Evolutionary conservation across 2,113 vertebrate species (phyloP).

Genomic region (Pipa parva): DNA sequence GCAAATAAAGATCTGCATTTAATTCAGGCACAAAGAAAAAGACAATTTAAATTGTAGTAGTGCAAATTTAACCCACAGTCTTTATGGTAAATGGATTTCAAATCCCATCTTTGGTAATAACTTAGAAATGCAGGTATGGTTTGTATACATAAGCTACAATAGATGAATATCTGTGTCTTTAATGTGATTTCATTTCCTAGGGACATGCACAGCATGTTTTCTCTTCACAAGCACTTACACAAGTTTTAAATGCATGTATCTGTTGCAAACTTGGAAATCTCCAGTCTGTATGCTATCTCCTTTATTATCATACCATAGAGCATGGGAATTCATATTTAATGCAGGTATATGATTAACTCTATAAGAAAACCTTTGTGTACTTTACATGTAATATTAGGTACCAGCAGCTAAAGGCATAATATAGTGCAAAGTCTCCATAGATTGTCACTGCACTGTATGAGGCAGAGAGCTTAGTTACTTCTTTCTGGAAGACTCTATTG

Average conservation of each 20-base stretch:
- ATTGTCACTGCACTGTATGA: not conserved
- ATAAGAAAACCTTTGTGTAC: too few species aligned
- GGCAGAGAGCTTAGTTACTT: not conserved
- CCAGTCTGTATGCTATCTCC: constrained; percentile 5
- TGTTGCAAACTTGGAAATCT: too few species aligned
- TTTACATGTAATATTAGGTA: not conserved
- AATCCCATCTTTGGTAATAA: constrained; percentile 25
- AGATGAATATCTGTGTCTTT: not conserved
- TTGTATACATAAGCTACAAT: not conserved
- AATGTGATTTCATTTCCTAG: not conserved
- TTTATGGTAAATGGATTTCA: not conserved
- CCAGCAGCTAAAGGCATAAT: not conserved
- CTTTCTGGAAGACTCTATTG: not conserved
- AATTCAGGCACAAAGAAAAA: constrained; percentile 49
- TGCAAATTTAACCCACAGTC: constrained; percentile 39
- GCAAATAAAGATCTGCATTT: constrained; percentile 19
- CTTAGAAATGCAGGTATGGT: not conserved
- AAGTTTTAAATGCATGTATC: too few species aligned
- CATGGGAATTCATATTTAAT: too few species aligned
- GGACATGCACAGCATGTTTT: constrained; percentile 20
- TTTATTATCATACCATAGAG: not conserved
- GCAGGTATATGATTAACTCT: too few species aligned
- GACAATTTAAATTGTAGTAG: constrained; percentile 41
- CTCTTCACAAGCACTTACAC: too few species aligned
- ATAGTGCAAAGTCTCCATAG: constrained; percentile 19